Evolutionary conservation across 2,888 invertebrate genomes (phyloP), one percentile per base, ranked within the genome.

Genomic region (Thecocarcelia acutangulata): DNA sequence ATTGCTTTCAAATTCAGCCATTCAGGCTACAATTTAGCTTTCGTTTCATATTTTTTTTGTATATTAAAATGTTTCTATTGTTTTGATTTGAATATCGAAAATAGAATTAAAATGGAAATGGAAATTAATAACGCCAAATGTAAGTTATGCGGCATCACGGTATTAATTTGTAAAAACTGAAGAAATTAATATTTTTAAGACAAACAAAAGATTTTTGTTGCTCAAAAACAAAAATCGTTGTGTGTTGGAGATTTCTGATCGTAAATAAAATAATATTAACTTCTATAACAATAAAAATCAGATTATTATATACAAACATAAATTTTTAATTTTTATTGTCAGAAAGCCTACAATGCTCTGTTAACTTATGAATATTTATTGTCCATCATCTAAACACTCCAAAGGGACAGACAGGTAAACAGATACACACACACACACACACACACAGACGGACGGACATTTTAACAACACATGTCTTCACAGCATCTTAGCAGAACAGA

Each of bases 221-320:
- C 15, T 73, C 28, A 54, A n/a, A 33, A 28, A 73, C 52, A 37
- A 54, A 52, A n/a, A 63, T 40, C 28, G 24, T 46, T 59, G 17
- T 70, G 17, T 70, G 50, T 13, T 59, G 40, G 40, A 72, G 40
- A 40, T 61, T 61, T 61, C 52, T 13, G 44, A 44, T 73, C 72
- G 28, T 73, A 73, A 73, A 73, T 73, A 73, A 73, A 63, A 73
- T 52, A 52, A 63, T 73, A 73, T 54, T 73, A 59, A 72, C 37
- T 72, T 59, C n/a, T 59, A 9, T 28, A 24, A 72, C 70, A 59
- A 72, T 72, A 72, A 59, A 72, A 72, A 72, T 72, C 70, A 72
- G 58, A 59, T 72, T 59, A 50, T 59, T 50, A 40, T 56, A 37
- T 19, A 17, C 15, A 21, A 19, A 3, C 24, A 44, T 46, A 19